A percentile compares a stretch with the other conserved stretches of the same genome.
Conservation (phyloP, 2,113 vertebrate genomes). For the Proteles cristata region DNA sequence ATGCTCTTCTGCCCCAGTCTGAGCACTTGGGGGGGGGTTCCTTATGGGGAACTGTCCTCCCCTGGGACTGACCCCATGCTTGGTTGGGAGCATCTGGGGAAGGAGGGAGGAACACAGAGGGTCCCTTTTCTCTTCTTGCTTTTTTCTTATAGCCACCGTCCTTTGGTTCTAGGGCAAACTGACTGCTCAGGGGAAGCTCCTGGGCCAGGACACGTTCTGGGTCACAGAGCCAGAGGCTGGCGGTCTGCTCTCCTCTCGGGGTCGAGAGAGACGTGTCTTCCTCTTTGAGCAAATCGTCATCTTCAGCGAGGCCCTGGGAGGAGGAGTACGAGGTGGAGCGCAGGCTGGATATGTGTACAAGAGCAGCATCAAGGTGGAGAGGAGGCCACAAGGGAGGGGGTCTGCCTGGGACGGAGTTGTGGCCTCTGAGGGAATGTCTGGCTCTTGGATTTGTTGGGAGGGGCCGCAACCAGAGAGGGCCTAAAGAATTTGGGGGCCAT, state of each 20-base stretch:
- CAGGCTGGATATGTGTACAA: slow-evolving; percentile 93
- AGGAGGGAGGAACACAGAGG: not conserved
- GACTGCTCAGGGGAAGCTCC: slow-evolving; percentile 94
- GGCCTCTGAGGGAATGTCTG: not conserved
- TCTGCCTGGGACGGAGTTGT: not conserved
- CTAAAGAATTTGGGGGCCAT: not conserved
- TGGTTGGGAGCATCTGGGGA: not conserved
- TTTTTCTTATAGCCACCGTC: not conserved
- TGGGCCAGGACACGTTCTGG: slow-evolving; percentile 94
- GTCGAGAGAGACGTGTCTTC: slow-evolving; percentile 93
- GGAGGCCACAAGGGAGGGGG: fast-evolving
- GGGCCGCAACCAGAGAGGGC: not conserved
- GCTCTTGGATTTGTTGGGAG: not conserved
- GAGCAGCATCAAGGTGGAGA: slow-evolving; percentile 93
- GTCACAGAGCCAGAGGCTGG: slow-evolving; percentile 91
- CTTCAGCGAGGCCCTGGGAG: slow-evolving; percentile 94
- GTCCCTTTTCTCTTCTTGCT: not conserved
- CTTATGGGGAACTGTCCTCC: not conserved
- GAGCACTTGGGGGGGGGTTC: not conserved
- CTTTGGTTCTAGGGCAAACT: slow-evolving; percentile 90
- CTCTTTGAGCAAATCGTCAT: slow-evolving; percentile 96
- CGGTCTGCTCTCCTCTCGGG: slow-evolving; percentile 88
- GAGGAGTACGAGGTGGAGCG: slow-evolving; percentile 89
- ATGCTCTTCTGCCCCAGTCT: not conserved
- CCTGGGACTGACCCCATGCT: not conserved